A percentile compares a stretch with the other conserved stretches of the same genome.
Conservation (phyloP, 2,113 vertebrate genomes). For the Lutjanus erythropterus region DNA sequence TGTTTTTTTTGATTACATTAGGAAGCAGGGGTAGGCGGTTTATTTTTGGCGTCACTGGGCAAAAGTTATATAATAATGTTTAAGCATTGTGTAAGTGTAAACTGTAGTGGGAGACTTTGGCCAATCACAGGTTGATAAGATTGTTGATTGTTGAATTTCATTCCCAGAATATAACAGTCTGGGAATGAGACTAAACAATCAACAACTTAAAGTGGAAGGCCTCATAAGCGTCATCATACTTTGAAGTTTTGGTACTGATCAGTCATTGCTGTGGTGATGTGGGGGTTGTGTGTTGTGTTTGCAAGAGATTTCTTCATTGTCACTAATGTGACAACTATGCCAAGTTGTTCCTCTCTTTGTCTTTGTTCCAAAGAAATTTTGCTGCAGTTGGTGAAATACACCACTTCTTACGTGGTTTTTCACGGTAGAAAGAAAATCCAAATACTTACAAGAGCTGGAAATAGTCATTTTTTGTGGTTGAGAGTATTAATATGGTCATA, state of each 20-base stretch:
- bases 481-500: neutral
- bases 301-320: neutral
- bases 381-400: neutral
- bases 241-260: neutral
- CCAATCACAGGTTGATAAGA: too few species aligned
- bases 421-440: neutral
- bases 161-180: too few species aligned
- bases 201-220: too few species aligned
- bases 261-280: neutral
- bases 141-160: too few species aligned
- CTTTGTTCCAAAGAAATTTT: neutral
- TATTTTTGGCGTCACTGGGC: too few species aligned
- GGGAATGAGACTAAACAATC: too few species aligned
- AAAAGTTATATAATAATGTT: too few species aligned
- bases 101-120: too few species aligned
- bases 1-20: neutral
- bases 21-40: too few species aligned
- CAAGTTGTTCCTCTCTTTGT: neutral
- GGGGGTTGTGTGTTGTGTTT: too few species aligned
- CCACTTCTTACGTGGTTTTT: neutral
- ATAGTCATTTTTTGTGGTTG: neutral
- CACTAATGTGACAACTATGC: neutral
- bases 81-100: too few species aligned
- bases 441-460: neutral
- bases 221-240: too few species aligned